These are phyloP conservation scores for Petromus typicus DNA, from an alignment of 2,113 vertebrate genomes.

Conservation along the genomic window DNA sequence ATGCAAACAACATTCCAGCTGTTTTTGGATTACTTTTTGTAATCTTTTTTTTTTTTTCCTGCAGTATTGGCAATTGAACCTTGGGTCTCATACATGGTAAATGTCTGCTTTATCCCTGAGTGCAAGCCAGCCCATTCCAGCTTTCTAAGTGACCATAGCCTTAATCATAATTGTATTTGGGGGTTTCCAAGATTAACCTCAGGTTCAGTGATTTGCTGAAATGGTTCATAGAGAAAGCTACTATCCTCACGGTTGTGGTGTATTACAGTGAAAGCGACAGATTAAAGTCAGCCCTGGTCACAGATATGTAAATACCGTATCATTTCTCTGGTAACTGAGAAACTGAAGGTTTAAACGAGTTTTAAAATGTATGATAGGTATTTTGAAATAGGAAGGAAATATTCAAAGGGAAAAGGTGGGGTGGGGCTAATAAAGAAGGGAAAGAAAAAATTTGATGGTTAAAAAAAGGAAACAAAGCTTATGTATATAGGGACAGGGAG, in stretches of 20 bases:
- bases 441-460: too few species aligned
- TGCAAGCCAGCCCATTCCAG: neutral
- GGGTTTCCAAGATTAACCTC: neutral
- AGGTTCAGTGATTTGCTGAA: neutral
- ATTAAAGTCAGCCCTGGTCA: slow-evolving; percentile 18
- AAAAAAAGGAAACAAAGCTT: too few species aligned
- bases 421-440: too few species aligned
- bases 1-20: neutral
- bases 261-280: neutral
- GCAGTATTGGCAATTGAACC: neutral
- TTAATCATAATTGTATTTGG: neutral
- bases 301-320: too few species aligned
- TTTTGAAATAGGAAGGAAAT: too few species aligned
- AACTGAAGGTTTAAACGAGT: too few species aligned
- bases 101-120: neutral
- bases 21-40: neutral
- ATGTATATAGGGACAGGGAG: too few species aligned
- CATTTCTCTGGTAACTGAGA: too few species aligned
- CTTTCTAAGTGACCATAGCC: neutral
- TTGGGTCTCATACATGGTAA: neutral
- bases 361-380: too few species aligned
- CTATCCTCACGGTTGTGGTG: neutral
- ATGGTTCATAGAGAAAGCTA: slow-evolving; percentile 15
- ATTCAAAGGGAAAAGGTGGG: too few species aligned
- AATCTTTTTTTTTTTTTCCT: neutral